phyloP scores from a whole-genome alignment of 2,113 vertebrate genomes.

The Neomonachus schauinslandi region DNA sequence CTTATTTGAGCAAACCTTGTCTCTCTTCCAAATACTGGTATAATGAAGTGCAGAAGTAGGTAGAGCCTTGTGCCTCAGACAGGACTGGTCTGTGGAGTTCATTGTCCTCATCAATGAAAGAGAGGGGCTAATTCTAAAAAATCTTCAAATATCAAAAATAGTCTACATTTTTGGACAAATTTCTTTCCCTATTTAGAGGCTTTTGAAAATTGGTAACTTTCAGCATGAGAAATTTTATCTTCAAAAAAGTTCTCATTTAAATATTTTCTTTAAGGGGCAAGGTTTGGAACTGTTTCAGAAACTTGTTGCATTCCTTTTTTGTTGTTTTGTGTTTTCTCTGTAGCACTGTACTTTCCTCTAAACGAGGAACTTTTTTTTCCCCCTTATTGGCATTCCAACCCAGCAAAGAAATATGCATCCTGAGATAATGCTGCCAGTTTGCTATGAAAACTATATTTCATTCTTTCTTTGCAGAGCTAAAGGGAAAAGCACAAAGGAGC shows the following conservation, averaged over 20 bases:
- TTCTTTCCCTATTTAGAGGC: slow-evolving; percentile 66
- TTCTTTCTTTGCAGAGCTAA: slow-evolving; percentile 71
- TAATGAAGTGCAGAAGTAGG: slow-evolving; percentile 75
- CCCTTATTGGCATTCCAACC: slow-evolving; percentile 78
- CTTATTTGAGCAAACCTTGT: slow-evolving; percentile 77
- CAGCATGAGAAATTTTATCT: slow-evolving; percentile 61
- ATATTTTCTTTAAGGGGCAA: slow-evolving; percentile 72
- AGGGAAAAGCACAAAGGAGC: slow-evolving; percentile 75
- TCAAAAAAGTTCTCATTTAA: slow-evolving; percentile 57
- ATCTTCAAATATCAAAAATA: slow-evolving; percentile 68
- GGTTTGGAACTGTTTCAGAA: slow-evolving; percentile 79
- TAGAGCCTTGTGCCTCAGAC: slow-evolving; percentile 57
- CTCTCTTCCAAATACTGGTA: slow-evolving; percentile 80
- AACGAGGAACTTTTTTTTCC: slow-evolving; percentile 69
- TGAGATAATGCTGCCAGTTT: slow-evolving; percentile 78
- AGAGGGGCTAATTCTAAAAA: slow-evolving; percentile 70
- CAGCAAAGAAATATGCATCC: slow-evolving; percentile 80
- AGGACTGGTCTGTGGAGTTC: slow-evolving; percentile 69
- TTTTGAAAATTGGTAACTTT: slow-evolving; percentile 45
- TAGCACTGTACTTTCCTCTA: slow-evolving; percentile 76
- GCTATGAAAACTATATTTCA: slow-evolving; percentile 83
- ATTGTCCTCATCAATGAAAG: slow-evolving; percentile 76
- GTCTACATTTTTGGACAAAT: slow-evolving; percentile 54
- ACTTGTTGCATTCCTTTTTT: slow-evolving; percentile 76
- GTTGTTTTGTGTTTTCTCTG: slow-evolving; percentile 76